These are phyloP conservation scores for Orestias chungarensis DNA, from an alignment of 2,797 vertebrate species.

Conservation along the genomic window DNA sequence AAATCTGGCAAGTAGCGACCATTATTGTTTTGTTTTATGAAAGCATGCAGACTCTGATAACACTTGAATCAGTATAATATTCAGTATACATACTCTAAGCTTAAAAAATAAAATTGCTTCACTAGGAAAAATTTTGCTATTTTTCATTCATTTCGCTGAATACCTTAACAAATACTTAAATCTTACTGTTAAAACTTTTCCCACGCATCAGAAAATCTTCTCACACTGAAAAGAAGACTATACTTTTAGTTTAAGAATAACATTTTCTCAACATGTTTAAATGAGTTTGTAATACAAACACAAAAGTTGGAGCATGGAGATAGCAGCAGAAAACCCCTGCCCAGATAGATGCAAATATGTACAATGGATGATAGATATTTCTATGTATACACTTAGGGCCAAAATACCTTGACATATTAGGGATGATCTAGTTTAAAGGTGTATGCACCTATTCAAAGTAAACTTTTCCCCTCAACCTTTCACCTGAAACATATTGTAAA, in stretches of 20 bases:
- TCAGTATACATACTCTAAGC: neutral
- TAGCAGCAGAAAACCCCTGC: neutral
- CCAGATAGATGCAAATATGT: neutral
- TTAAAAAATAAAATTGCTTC: neutral
- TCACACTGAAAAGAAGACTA: constrained; percentile 50
- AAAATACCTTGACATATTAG: no score
- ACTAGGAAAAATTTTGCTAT: constrained; percentile 13
- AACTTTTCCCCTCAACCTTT: no score
- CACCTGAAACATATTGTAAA: no score
- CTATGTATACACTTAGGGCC: no score
- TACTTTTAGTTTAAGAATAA: constrained; percentile 81
- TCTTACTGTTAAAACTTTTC: constrained; percentile 80
- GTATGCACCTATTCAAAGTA: no score
- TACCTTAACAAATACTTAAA: no score
- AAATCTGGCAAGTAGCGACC: constrained; percentile 31
- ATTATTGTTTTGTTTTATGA: constrained; percentile 31
- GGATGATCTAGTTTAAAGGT: no score
- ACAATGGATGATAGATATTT: no score
- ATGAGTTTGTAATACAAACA: constrained; percentile 34
- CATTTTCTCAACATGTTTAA: constrained; percentile 72
- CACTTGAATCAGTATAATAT: constrained; percentile 17
- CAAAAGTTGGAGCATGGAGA: constrained; percentile 18
- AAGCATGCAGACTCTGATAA: constrained; percentile 30
- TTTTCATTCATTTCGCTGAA: no score
- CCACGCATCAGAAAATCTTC: constrained; percentile 68